Base-by-base conservation (phyloP, 2,888 invertebrate species). In the Aethes cnicana region DNA sequence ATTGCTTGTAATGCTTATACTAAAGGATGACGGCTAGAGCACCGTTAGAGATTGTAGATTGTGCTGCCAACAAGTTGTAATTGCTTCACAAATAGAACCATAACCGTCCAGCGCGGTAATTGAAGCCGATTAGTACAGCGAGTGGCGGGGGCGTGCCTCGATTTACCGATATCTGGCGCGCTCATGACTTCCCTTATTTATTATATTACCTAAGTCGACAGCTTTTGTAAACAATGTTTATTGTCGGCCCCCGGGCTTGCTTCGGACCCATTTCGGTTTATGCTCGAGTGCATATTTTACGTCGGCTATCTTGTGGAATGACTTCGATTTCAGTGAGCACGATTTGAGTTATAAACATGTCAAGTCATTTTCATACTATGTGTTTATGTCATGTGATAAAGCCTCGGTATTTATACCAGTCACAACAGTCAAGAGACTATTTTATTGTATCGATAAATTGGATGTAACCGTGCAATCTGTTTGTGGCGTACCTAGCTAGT, bases 51-150 rank as follows among this genome's bases (percentile, higher is more conserved):
- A 32, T 43, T 25, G 25, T 41, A 39, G 49, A 23, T 37, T 37
- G 25, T 42, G 21, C 32, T 26, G 32, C 14, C 46, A 46, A 33
- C 44, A 46, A 28, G 36, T 25, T 37, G 44, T 33, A 42, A 44
- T 36, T 42, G 49, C n/a, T 42, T 42, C 44, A 42, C 54, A 54
- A 56, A 56, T 54, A 50, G 43, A 56, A 50, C 47, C 54, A 47
- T 56, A 39, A 28, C 26, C 41, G 41, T 41, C 41, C 44, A 32
- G 56, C 56, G 36, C 48, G 42, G 59, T 62, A 64, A 64, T 62
- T 62, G 58, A 52, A 57, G 57, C 43, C 62, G 62, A 64, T 64
- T 62, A 64, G 56, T 53, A 55, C 53, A 36, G 47, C 49, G 58
- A 59, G 44, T 33, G 47, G 43, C 48, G 48, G 37, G 50, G 55